These are phyloP conservation scores for Calameuta pallipes DNA, from an alignment of 2,888 invertebrate species.

Conservation along the genomic window DNA sequence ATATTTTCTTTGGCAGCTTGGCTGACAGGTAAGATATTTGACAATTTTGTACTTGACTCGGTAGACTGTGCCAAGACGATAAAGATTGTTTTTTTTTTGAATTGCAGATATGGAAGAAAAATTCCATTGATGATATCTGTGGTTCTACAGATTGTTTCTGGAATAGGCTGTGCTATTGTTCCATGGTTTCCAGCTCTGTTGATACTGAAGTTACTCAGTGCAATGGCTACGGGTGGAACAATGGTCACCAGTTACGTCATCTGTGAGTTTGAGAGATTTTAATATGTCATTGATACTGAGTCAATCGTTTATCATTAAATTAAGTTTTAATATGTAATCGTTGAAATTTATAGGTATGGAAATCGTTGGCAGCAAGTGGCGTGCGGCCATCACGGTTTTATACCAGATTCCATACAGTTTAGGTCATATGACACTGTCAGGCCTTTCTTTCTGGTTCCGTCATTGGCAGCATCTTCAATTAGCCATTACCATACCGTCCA, in stretches of 20 bases:
- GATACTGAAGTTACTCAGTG: slow-evolving; percentile 76
- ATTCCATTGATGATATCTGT: slow-evolving; percentile 80
- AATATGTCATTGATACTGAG: neutral
- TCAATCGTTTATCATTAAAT: neutral
- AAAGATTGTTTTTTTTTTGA: slow-evolving; percentile 24
- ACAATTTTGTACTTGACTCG: neutral
- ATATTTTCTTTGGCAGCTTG: slow-evolving; percentile 78
- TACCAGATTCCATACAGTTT: slow-evolving; percentile 80
- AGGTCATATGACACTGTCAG: slow-evolving; percentile 74
- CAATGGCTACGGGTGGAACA: slow-evolving; percentile 83
- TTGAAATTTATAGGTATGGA: slow-evolving; percentile 63
- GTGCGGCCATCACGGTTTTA: slow-evolving; percentile 72
- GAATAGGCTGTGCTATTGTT: slow-evolving; percentile 77
- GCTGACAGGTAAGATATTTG: slow-evolving; percentile 76
- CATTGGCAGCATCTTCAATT: slow-evolving; percentile 78
- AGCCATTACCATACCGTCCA: slow-evolving; percentile 73
- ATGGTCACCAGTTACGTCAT: slow-evolving; percentile 78
- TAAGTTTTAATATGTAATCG: neutral
- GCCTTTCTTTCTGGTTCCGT: slow-evolving; percentile 75
- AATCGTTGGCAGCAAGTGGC: slow-evolving; percentile 68
- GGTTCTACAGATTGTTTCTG: slow-evolving; percentile 77
- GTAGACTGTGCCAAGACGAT: slow-evolving; percentile 17
- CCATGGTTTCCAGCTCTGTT: slow-evolving; percentile 76
- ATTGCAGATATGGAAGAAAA: slow-evolving; percentile 79
- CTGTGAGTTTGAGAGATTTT: slow-evolving; percentile 56